These are phyloP conservation scores for Pterostichus madidus DNA, from an alignment of 2,888 invertebrate species.

Conservation along the genomic window DNA sequence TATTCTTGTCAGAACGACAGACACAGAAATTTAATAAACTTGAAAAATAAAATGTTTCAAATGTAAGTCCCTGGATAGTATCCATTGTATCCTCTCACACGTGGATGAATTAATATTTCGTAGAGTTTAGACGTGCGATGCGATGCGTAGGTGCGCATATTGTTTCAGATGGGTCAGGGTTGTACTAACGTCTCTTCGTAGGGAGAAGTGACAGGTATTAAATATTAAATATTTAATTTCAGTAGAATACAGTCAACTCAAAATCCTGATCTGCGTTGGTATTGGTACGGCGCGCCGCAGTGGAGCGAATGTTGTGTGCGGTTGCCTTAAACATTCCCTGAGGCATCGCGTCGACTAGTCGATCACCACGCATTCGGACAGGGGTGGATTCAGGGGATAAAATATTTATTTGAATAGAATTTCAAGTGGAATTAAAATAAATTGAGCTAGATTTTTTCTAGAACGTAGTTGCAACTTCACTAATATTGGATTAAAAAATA, in stretches of 20 bases:
- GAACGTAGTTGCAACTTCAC: no score
- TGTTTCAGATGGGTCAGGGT: conserved; percentile 26
- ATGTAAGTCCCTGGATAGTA: not conserved
- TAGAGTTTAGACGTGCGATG: conserved; percentile 8
- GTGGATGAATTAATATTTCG: conserved; percentile 48
- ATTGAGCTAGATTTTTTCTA: not conserved
- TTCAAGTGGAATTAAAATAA: not conserved
- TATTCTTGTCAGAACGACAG: not conserved
- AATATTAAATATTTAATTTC: conserved; percentile 61
- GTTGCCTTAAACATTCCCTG: conserved; percentile 30
- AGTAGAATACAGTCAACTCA: conserved; percentile 18
- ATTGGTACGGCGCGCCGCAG: no score
- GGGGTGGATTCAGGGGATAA: conserved; percentile 11
- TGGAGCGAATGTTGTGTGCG: not conserved
- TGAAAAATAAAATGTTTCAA: conserved; percentile 40
- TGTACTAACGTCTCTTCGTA: conserved; percentile 9
- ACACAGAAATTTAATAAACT: conserved; percentile 48
- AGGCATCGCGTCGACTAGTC: not conserved
- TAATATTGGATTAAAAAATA: no score
- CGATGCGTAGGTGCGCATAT: conserved; percentile 2
- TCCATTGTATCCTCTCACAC: conserved; percentile 7
- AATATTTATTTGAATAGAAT: not conserved
- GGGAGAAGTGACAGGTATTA: conserved; percentile 58
- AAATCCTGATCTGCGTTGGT: conserved; percentile 31
- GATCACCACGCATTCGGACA: conserved; percentile 1